A percentile compares a stretch with the other conserved stretches of the same genome.
phyloP scores from a whole-genome alignment of 2,113 vertebrate species.

The Ursus arctos region DNA sequence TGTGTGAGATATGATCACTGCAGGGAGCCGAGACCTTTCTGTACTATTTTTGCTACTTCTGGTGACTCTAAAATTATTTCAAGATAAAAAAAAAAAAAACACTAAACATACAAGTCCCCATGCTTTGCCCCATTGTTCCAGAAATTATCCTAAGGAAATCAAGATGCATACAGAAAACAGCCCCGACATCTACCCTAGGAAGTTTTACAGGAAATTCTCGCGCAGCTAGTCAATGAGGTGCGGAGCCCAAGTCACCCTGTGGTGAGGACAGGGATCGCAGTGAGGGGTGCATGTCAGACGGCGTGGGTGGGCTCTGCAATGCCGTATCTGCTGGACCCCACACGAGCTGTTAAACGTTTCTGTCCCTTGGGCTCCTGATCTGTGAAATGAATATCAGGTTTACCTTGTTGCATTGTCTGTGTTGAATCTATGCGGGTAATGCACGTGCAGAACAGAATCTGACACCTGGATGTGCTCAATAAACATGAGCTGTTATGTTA shows the following conservation, averaged over 20 bases:
- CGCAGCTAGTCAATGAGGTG: rapidly evolving
- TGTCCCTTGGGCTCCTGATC: neutral
- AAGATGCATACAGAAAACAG: neutral
- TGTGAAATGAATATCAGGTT: too few relatives aligned
- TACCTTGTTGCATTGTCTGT: neutral
- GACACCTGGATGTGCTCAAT: neutral
- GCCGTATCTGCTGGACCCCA: neutral
- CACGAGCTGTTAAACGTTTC: rapidly evolving
- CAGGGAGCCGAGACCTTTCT: slow-evolving; percentile 10
- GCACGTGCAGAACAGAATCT: neutral
- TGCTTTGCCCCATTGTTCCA: neutral
- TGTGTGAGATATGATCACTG: neutral
- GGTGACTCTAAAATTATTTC: slow-evolving; percentile 51
- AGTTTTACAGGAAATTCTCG: neutral
- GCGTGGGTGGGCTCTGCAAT: neutral
- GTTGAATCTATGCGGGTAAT: neutral
- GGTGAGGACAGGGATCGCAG: neutral
- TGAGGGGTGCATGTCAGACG: too few relatives aligned
- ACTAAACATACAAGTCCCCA: neutral
- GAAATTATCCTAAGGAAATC: slow-evolving; percentile 16
- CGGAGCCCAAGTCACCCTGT: rapidly evolving
- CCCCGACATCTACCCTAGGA: neutral
- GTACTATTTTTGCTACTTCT: slow-evolving; percentile 52
- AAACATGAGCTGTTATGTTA: neutral
- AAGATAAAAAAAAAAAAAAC: neutral